Conservation (phyloP, 2,113 vertebrate species). For the Chaetodon auriga region DNA sequence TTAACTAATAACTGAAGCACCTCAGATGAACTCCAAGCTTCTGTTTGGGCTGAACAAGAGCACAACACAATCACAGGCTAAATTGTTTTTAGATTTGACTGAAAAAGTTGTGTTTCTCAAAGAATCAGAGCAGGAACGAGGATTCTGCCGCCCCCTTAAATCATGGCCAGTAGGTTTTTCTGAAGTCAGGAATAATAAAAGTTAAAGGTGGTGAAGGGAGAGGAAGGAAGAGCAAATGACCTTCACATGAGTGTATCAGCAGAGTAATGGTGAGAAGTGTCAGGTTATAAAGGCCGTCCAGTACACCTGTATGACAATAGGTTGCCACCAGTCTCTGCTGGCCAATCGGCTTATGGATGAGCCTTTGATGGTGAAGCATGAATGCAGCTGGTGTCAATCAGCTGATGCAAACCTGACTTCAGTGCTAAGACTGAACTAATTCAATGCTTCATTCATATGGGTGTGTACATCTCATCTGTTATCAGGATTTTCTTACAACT, state of each 20-base stretch:
- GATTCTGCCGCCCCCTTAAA: too few species aligned
- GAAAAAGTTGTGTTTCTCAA: too few species aligned
- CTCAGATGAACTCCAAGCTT: too few species aligned
- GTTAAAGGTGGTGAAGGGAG: too few species aligned
- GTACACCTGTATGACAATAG: not conserved
- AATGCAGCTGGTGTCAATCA: not conserved
- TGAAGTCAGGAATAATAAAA: too few species aligned
- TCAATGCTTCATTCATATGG: not conserved
- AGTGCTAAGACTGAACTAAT: not conserved
- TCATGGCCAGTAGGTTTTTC: too few species aligned
- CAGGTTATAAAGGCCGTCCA: not conserved
- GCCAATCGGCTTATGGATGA: not conserved
- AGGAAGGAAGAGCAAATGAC: constrained; percentile 4
- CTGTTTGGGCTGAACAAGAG: too few species aligned
- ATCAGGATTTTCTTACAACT: not conserved
- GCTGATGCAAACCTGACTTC: not conserved
- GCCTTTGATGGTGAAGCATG: not conserved
- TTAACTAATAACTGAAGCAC: too few species aligned
- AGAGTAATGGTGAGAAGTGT: not conserved
- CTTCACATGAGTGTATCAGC: not conserved
- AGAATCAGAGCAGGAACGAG: too few species aligned
- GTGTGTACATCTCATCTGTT: not conserved
- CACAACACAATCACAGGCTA: too few species aligned
- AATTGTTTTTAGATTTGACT: too few species aligned
- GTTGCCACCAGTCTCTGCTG: not conserved